phyloP scores from a whole-genome alignment of 2,113 vertebrate genomes.

The Sminthopsis crassicaudata region DNA sequence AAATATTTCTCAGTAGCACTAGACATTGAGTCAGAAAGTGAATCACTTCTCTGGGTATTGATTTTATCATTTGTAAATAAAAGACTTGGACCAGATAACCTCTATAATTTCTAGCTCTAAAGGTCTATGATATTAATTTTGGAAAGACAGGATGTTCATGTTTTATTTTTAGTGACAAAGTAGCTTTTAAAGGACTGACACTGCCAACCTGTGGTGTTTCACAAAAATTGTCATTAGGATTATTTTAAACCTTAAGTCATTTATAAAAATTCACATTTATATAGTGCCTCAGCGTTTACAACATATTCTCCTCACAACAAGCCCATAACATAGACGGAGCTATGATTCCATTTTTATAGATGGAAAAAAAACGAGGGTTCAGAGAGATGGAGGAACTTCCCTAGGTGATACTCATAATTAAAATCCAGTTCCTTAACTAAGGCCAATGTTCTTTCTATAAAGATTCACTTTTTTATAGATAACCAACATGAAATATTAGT shows the following conservation, averaged over 20 bases:
- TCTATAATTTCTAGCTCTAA: background rate
- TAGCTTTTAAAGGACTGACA: background rate
- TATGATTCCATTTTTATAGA: background rate
- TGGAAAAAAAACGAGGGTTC: background rate
- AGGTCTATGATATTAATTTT: background rate
- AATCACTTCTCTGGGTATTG: background rate
- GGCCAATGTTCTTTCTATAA: background rate
- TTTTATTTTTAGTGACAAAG: background rate
- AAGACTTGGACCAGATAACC: background rate
- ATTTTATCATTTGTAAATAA: background rate
- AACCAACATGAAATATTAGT: background rate
- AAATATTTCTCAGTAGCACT: background rate
- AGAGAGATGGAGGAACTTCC: background rate
- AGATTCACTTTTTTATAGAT: background rate
- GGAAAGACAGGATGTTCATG: background rate
- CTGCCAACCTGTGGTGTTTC: background rate
- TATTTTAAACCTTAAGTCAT: background rate
- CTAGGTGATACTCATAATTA: background rate
- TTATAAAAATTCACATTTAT: background rate
- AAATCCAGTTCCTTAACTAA: background rate
- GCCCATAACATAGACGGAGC: background rate
- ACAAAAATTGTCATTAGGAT: background rate
- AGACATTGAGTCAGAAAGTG: background rate
- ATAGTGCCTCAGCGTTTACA: background rate
- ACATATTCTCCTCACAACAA: background rate